Evolutionary conservation across 2,888 invertebrate genomes (phyloP).

Genomic region (Philaethria dido): DNA sequence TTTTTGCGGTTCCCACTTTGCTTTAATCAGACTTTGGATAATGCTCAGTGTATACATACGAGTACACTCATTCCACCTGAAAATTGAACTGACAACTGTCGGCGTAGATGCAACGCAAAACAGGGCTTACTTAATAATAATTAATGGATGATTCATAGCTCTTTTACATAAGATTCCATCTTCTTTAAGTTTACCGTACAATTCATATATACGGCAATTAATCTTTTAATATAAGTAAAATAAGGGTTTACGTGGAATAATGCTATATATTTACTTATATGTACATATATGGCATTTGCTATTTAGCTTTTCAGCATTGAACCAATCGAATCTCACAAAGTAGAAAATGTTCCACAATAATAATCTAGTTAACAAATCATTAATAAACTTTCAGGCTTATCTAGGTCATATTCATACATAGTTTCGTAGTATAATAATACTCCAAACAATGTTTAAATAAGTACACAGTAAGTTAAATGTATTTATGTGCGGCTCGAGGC

Average conservation of each 20-base stretch:
- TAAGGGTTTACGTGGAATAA: too few species aligned
- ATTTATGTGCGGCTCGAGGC: slow-evolving; percentile 9
- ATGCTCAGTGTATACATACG: background rate
- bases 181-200: too few species aligned
- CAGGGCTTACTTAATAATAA: background rate
- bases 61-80: background rate
- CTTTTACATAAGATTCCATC: too few species aligned
- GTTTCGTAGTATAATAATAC: background rate
- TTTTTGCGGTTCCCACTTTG: slow-evolving; percentile 15
- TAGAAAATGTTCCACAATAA: background rate
- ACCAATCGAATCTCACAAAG: background rate
- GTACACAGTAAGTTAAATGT: slow-evolving; percentile 11
- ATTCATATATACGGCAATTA: too few species aligned
- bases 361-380: background rate
- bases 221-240: too few species aligned
- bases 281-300: too few species aligned
- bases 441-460: slow-evolving; percentile 1
- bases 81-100: background rate
- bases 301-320: too few species aligned
- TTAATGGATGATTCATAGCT: background rate
- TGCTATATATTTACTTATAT: too few species aligned
- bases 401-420: slow-evolving; percentile 2
- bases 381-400: background rate
- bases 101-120: background rate
- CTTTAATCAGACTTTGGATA: slow-evolving; percentile 9